Evolutionary conservation across 2,113 vertebrate species (phyloP).

Genomic region (Grammomys surdaster): DNA sequence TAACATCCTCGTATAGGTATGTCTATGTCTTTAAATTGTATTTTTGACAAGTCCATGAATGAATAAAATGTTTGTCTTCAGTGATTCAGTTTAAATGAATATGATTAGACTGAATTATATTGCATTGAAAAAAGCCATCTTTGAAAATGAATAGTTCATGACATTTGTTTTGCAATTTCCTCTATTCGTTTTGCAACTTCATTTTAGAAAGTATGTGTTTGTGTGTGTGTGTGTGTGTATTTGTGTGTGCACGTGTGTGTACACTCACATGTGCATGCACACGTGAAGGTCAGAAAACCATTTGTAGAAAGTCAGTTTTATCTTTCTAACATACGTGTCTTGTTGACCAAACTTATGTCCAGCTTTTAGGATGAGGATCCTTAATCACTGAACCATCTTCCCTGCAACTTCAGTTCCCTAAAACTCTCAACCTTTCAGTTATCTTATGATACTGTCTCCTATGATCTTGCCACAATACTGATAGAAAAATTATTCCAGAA

Average conservation of each 20-base stretch:
- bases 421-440: not conserved
- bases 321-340: not conserved
- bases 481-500: not conserved
- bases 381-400: not conserved
- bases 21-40: not conserved
- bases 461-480: not conserved
- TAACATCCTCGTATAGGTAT: not conserved
- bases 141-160: not conserved
- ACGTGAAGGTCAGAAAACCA: no score
- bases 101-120: not conserved
- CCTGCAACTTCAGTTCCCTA: not conserved
- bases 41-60: not conserved
- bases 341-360: not conserved
- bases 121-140: not conserved
- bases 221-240: not conserved
- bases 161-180: not conserved
- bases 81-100: not conserved
- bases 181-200: not conserved
- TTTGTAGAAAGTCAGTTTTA: not conserved
- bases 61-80: not conserved
- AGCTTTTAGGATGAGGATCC: not conserved
- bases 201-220: not conserved
- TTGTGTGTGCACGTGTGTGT: not conserved
- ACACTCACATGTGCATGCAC: no score
- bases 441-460: not conserved